Percentiles rank a stretch among this genome's conserved stretches.
Evolutionary conservation across 2,888 invertebrate species (phyloP).

Genomic region (Folsomia candida): DNA sequence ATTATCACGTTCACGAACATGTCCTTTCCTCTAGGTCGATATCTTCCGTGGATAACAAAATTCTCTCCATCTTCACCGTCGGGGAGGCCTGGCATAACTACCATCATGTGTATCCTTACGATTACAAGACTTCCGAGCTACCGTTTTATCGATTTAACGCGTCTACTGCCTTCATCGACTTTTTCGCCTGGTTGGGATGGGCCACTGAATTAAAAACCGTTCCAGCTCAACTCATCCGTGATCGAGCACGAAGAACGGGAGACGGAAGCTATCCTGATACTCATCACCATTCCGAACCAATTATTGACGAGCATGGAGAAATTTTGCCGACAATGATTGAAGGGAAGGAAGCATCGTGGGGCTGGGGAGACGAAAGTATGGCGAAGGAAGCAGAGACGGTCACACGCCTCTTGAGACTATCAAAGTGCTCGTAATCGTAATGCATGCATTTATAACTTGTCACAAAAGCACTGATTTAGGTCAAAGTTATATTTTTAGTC

Average conservation of each 20-base stretch:
- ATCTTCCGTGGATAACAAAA: not conserved
- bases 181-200: slow-evolving; percentile 78
- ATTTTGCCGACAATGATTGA: no score
- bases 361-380: not conserved
- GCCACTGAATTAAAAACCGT: slow-evolving; percentile 82
- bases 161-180: slow-evolving; percentile 74
- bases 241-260: slow-evolving; percentile 54
- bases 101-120: slow-evolving; percentile 62
- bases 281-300: no score
- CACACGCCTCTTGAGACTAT: not conserved
- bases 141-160: slow-evolving; percentile 69
- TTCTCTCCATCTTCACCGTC: not conserved
- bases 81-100: slow-evolving; percentile 8
- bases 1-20: no score
- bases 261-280: slow-evolving; percentile 47
- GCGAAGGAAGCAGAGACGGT: not conserved
- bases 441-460: no score
- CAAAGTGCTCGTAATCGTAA: no score
- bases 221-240: slow-evolving; percentile 53
- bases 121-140: slow-evolving; percentile 86
- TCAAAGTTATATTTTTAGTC: no score
- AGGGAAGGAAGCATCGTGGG: not conserved
- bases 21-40: no score
- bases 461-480: no score
- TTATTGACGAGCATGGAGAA: no score